These are phyloP conservation scores for Rhopalosiphum padi DNA, from an alignment of 1,140 invertebrate genomes.

Conservation along the genomic window DNA sequence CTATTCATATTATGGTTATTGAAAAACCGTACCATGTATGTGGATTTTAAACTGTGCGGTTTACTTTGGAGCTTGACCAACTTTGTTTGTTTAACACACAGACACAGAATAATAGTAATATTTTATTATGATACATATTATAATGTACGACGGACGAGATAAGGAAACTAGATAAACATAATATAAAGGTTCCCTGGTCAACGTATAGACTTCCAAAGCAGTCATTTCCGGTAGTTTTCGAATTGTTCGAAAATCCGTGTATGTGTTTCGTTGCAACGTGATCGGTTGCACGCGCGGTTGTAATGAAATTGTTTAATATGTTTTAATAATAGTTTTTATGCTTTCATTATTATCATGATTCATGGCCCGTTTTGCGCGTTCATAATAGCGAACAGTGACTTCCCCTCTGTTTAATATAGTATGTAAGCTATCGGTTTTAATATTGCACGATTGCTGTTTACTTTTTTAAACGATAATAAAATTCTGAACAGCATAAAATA, in stretches of 20 bases:
- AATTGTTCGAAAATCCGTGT: background rate
- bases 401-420: background rate
- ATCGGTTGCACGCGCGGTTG: background rate
- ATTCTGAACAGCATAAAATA: background rate
- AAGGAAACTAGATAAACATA: background rate
- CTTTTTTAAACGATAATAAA: background rate
- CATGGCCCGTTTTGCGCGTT: background rate
- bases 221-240: background rate
- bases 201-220: background rate
- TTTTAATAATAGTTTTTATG: background rate
- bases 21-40: background rate
- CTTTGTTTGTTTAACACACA: background rate
- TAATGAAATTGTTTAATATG: background rate
- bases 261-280: background rate
- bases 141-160: background rate
- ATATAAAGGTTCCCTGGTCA: background rate
- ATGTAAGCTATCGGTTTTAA: background rate
- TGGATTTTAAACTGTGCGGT: background rate
- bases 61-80: background rate
- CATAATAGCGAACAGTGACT: background rate
- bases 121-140: background rate
- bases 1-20: no score
- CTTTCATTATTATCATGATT: background rate
- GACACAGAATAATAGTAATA: background rate
- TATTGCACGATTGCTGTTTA: background rate